Percentiles rank a stretch among this genome's conserved stretches.
These are phyloP conservation scores for Aricia agestis DNA, from an alignment of 1,140 invertebrate genomes.

Conservation along the genomic window DNA sequence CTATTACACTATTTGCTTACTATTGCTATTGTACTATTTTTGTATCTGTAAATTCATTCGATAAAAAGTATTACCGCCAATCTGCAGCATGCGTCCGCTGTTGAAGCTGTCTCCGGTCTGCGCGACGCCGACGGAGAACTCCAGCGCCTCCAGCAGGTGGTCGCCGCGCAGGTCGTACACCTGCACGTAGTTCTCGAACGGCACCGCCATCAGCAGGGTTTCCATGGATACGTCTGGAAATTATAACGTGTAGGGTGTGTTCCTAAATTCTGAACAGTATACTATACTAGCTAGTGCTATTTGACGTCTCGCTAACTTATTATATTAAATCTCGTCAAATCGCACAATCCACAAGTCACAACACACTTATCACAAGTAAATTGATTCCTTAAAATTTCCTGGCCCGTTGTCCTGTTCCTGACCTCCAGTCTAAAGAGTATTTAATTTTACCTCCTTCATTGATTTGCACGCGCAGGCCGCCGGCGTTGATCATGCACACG, in stretches of 20 bases:
- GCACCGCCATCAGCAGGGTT: conserved; percentile 80
- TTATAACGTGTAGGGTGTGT: not conserved
- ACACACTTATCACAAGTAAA: no score
- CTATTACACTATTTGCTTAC: no score
- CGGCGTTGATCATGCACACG: conserved; percentile 83
- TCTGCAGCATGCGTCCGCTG: conserved; percentile 79
- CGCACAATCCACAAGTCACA: no score
- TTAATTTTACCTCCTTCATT: conserved; percentile 61
- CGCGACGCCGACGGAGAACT: conserved; percentile 73
- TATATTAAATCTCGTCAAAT: no score
- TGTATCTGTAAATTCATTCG: no score
- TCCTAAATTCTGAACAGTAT: no score
- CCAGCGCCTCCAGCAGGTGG: conserved; percentile 78
- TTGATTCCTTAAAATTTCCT: no score
- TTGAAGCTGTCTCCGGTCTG: conserved; percentile 56
- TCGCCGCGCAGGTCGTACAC: conserved; percentile 80
- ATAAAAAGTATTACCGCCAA: conserved; percentile 46
- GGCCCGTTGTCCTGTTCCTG: no score
- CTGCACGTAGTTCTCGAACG: conserved; percentile 84
- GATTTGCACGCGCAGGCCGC: conserved; percentile 81
- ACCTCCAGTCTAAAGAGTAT: no score
- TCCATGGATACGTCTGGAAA: conserved; percentile 79
- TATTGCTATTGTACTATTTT: no score
- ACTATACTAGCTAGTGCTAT: no score
- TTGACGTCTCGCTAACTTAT: no score